Evolutionary conservation across 2,797 vertebrate genomes (phyloP).

Genomic region (Morus bassanus): DNA sequence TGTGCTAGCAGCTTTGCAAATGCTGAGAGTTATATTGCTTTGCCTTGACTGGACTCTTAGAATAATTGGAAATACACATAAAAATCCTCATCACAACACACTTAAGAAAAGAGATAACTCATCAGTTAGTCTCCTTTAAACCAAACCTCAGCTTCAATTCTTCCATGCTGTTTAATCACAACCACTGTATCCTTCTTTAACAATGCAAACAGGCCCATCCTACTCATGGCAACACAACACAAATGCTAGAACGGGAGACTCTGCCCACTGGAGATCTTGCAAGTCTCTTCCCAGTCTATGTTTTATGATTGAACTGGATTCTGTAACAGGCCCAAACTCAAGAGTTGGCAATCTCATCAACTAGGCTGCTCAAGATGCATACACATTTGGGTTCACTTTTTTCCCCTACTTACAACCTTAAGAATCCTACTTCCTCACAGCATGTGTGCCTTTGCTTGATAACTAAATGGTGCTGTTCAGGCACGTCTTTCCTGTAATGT

Average conservation of each 20-base stretch:
- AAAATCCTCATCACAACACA: background rate
- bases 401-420: background rate
- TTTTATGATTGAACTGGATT: background rate
- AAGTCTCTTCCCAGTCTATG: background rate
- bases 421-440: background rate
- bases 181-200: background rate
- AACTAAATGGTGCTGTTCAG: background rate
- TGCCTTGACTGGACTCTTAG: background rate
- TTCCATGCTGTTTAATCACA: background rate
- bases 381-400: background rate
- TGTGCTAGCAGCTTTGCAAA: background rate
- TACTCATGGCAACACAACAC: background rate
- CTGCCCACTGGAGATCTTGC: background rate
- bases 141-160: background rate
- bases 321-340: background rate
- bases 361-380: background rate
- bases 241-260: background rate
- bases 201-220: background rate
- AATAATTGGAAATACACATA: background rate
- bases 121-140: background rate
- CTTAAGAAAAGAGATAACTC: background rate
- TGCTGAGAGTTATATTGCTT: background rate
- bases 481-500: background rate
- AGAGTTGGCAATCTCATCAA: background rate
- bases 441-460: background rate